Base-by-base conservation (phyloP, 2,888 invertebrate species). In the Sesamia inferens region DNA sequence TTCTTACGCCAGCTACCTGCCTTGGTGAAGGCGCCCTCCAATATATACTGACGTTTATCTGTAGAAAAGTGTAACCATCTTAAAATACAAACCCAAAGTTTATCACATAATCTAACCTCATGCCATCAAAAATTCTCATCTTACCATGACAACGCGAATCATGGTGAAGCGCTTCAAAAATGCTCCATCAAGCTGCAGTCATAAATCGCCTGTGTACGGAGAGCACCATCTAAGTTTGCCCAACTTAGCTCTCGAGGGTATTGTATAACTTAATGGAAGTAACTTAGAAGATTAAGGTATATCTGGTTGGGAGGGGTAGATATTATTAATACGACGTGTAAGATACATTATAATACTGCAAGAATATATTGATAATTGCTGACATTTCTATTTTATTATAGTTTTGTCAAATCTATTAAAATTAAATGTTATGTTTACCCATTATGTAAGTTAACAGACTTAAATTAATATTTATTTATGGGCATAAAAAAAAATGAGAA, bases 151-250 rank as follows among this genome's bases (percentile, higher is more conserved):
- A 72, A 66, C 55, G 75, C 65, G 31, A 58, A 42, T 67, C 31
- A 47, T 67, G 22, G 14, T 22, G 31, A 57, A 77, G 68, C 0
- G 2, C 31, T 42, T 67, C 63, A 75, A 78, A 78, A 78, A 78
- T 77, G 69, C 68, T 31, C 48, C 24, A 74, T 77, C 73, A 81
- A 78, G 69, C 54, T 75, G 54, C 59, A 65, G 61, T 79, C 78
- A 90, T 91, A 90, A 91, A 91, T 91, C 85, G 84, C 85, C 67
- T 63, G 74, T 78, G 68, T 76, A 79, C 71, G 75, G 57, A 76
- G 71, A 76, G 76, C 78, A 77, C 77, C 85, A 85, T 88, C 87
- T 84, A 90, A 90, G 88, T 89, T 87, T 72, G 10, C 70, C 76
- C 71, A 83, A 85, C 76, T 86, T 82, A 47, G 51, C 39, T 44